Conservation (phyloP, 2,113 vertebrate species). For the Meleagris gallopavo region DNA sequence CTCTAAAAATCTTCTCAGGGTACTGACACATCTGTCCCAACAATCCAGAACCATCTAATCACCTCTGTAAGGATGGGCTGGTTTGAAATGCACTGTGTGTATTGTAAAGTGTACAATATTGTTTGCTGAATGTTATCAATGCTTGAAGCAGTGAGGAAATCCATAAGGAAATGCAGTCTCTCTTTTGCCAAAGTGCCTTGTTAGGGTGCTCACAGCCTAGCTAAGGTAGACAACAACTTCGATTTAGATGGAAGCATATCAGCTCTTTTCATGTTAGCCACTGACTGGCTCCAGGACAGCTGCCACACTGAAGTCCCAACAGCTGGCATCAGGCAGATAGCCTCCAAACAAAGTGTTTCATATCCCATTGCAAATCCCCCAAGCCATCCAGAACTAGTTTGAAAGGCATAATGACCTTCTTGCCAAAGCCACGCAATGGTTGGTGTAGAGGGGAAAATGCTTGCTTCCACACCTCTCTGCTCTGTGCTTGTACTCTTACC, state of each 20-base stretch:
- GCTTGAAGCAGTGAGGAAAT: background rate
- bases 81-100: background rate
- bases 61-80: background rate
- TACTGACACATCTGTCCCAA: background rate
- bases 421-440: conserved; percentile 37
- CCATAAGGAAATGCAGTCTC: background rate
- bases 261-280: background rate
- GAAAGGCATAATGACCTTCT: conserved; percentile 30
- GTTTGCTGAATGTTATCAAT: background rate
- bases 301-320: background rate
- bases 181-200: background rate
- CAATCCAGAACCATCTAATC: background rate
- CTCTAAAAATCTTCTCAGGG: background rate
- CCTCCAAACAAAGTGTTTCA: conserved; percentile 59
- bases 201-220: background rate
- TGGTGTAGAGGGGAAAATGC: background rate
- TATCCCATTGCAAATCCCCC: conserved; percentile 57
- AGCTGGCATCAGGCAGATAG: background rate
- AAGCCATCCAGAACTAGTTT: conserved; percentile 10
- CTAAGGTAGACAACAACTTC: background rate
- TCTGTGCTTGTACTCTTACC: background rate
- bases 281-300: background rate
- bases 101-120: background rate
- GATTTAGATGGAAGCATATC: background rate
- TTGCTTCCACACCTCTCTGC: background rate